Conservation (phyloP, 2,113 vertebrate species). For the Zapornia atra region DNA sequence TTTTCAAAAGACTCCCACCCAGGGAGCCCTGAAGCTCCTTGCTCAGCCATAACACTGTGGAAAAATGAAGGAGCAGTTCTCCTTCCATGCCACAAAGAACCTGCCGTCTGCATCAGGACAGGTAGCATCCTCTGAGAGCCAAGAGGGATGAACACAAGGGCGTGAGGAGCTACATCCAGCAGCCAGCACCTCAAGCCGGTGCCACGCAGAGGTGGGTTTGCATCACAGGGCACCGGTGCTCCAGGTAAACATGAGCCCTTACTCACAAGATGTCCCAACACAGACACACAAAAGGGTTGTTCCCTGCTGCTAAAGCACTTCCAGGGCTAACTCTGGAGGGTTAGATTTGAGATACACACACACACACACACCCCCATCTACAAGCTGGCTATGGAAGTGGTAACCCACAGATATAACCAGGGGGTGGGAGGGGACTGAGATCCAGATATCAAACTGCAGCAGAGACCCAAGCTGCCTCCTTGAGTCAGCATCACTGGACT, state of each 20-base stretch:
- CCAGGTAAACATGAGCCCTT: accelerated
- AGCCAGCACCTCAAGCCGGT: background rate
- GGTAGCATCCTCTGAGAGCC: background rate
- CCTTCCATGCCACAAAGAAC: background rate
- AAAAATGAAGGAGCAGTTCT: background rate
- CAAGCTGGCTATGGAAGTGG: background rate
- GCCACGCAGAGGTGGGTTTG: background rate
- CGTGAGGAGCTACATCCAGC: background rate
- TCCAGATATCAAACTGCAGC: background rate
- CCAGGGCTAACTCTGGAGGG: background rate
- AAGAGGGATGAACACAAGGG: too few relatives aligned
- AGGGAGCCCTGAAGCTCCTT: background rate
- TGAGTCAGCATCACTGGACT: background rate
- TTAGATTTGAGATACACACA: background rate
- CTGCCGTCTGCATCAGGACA: background rate
- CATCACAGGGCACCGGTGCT: background rate
- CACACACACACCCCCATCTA: background rate
- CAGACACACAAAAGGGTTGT: background rate
- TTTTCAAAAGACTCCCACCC: background rate
- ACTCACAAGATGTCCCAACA: accelerated
- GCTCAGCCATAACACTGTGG: too few relatives aligned
- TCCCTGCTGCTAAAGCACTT: background rate
- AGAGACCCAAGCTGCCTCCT: background rate
- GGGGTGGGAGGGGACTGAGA: background rate
- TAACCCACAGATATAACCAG: background rate